These are phyloP conservation scores for Yasuhikotakia modesta DNA, from an alignment of 2,797 vertebrate genomes.

Conservation along the genomic window DNA sequence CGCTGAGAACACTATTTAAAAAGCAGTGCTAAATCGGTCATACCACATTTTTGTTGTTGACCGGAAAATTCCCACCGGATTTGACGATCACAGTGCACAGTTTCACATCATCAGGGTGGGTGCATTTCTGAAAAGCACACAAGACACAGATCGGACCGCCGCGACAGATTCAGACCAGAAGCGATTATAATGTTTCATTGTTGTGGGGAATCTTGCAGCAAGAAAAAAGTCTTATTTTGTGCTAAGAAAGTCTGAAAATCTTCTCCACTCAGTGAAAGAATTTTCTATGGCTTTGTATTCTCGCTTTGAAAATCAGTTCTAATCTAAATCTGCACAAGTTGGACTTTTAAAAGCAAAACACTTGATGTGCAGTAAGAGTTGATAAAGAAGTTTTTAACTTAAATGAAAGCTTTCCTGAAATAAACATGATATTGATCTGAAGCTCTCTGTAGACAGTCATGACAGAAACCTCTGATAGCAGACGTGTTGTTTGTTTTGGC, in stretches of 20 bases:
- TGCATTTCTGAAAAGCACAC: slow-evolving; percentile 86
- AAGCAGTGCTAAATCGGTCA: slow-evolving; percentile 61
- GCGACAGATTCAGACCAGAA: slow-evolving; percentile 56
- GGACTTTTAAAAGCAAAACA: neutral
- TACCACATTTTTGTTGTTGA: slow-evolving; percentile 97
- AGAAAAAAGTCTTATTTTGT: neutral
- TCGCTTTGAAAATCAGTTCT: neutral
- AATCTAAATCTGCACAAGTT: slow-evolving; percentile 19
- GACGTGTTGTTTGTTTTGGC: slow-evolving; percentile 34
- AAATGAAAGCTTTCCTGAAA: slow-evolving; percentile 23
- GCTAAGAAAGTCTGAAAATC: slow-evolving; percentile 7
- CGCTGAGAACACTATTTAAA: slow-evolving; percentile 9
- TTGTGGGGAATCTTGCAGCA: neutral
- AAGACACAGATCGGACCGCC: slow-evolving; percentile 39
- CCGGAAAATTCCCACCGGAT: slow-evolving; percentile 94
- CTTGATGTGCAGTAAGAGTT: neutral
- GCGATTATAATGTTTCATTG: slow-evolving; percentile 27
- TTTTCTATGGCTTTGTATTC: neutral
- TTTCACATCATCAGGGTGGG: slow-evolving; percentile 96
- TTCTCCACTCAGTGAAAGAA: neutral
- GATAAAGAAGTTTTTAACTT: slow-evolving; percentile 7
- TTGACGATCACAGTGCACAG: slow-evolving; percentile 95
- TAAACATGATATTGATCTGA: slow-evolving; percentile 32
- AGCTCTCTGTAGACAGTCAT: slow-evolving; percentile 14
- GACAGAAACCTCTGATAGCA: slow-evolving; percentile 28